A percentile compares a stretch with the other conserved stretches of the same genome.
Conservation (phyloP, 2,888 invertebrate species). For the Epinotia bilunana region DNA sequence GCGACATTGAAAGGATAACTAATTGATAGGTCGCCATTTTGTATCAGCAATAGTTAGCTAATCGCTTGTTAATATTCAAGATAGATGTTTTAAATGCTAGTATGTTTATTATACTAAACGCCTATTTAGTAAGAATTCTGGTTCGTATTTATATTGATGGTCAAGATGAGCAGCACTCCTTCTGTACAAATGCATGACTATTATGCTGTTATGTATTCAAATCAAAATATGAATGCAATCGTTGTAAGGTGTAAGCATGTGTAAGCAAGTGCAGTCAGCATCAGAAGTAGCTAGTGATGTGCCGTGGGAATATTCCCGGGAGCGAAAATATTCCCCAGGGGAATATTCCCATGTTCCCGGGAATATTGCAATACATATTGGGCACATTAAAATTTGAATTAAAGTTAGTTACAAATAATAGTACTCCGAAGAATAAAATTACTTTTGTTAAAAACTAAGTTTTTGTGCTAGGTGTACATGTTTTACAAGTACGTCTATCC, state of each 20-base stretch:
- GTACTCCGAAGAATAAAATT: too few relatives aligned
- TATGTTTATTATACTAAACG: not conserved
- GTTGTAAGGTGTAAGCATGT: not conserved
- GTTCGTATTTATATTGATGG: not conserved
- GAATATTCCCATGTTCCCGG: too few relatives aligned
- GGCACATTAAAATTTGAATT: too few relatives aligned
- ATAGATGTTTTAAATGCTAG: not conserved
- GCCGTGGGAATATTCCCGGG: too few relatives aligned
- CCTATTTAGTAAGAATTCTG: not conserved
- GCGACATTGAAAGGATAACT: not conserved
- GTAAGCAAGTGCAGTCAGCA: not conserved
- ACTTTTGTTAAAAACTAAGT: too few relatives aligned
- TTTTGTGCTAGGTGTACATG: too few relatives aligned
- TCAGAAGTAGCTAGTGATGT: too few relatives aligned
- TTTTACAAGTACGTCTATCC: too few relatives aligned
- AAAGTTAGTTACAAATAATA: too few relatives aligned
- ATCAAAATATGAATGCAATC: slow-evolving; percentile 8
- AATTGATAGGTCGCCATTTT: not conserved
- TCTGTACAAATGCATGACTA: not conserved
- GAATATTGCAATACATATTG: too few relatives aligned
- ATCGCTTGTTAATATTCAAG: not conserved
- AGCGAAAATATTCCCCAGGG: too few relatives aligned
- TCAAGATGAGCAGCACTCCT: not conserved
- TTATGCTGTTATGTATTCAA: not conserved
- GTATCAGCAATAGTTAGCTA: not conserved